Base-by-base conservation (phyloP, 2,113 vertebrate species). In the Muntiacus muntjak region DNA sequence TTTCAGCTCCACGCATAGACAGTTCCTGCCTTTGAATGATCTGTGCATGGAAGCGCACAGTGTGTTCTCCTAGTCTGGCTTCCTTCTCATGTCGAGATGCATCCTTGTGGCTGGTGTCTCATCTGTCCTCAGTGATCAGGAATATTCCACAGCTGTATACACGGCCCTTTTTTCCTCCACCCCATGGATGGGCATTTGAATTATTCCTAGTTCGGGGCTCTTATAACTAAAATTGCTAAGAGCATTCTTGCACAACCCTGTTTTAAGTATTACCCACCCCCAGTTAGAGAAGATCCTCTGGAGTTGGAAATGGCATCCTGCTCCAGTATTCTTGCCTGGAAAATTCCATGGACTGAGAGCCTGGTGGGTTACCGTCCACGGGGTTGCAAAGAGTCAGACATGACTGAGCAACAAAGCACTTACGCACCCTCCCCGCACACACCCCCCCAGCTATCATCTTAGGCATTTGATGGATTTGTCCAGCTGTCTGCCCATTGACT, bases 401-500 rank as follows among this genome's bases (percentile, higher is more conserved):
- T 43, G 25, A 43, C 40, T 43, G 71, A 76, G 40, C 12, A 0
- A 76, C 21, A 26, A 23, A 26, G 71, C 36, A 14, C 23, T 12
- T 76, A 43, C 0, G 0, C 23, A 17, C 9, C 19, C 19, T 3
- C 9, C 1, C 52, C 1, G 30, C 1, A 13, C 30, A 40, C 67
- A 28, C 11, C 14, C 50, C 50, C n/a, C 76, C 16, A 5, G 76
- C 28, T 57, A 4, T 2, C 11, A 5, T 2, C 14, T 8, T 5
- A 54, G 79, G 23, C 33, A 3, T 25, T 23, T 5, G 12, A 33
- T 5, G 36, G 36, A 7, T 86, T 30, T 40, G 3, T 1, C 12
- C 2, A 5, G 5, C 9, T 21, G 1, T 7, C n/a, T 6, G 52
- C 26, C 26, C 3, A 1, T 26, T 1, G 3, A 8, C 21, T 0